These are phyloP conservation scores for Calyptomena viridis DNA, from an alignment of 2,113 vertebrate species.

Conservation along the genomic window DNA sequence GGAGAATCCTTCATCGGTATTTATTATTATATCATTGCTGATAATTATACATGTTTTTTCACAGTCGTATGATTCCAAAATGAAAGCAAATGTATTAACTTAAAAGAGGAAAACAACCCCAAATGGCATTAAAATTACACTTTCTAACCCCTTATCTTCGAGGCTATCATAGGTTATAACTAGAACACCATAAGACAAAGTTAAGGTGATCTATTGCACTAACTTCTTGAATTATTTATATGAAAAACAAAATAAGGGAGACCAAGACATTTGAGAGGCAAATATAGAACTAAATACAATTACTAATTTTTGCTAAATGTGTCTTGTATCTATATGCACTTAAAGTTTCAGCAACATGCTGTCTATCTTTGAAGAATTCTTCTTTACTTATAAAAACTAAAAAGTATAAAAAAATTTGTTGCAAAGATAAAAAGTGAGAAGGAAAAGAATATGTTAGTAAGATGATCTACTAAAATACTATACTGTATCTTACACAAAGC, in stretches of 20 bases:
- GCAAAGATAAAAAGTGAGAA: neutral
- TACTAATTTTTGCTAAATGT: neutral
- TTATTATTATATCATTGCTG: neutral
- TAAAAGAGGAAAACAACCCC: neutral
- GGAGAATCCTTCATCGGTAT: neutral
- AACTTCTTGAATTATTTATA: neutral
- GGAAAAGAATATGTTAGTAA: neutral
- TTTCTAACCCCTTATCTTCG: neutral
- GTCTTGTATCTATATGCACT: neutral
- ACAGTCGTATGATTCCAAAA: neutral
- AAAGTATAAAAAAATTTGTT: neutral
- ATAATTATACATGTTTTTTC: neutral
- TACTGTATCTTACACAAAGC: rapidly evolving
- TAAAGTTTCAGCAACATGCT: neutral
- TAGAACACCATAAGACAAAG: neutral
- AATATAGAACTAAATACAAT: neutral
- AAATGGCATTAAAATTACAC: neutral
- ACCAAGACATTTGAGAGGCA: rapidly evolving
- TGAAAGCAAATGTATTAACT: neutral
- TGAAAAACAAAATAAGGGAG: neutral
- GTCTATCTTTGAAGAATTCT: neutral
- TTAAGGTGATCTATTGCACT: neutral
- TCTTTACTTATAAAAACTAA: neutral
- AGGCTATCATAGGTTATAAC: neutral
- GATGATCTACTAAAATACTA: neutral